phyloP scores from a whole-genome alignment of 2,888 invertebrate species.

The Stegophylla sp. region DNA sequence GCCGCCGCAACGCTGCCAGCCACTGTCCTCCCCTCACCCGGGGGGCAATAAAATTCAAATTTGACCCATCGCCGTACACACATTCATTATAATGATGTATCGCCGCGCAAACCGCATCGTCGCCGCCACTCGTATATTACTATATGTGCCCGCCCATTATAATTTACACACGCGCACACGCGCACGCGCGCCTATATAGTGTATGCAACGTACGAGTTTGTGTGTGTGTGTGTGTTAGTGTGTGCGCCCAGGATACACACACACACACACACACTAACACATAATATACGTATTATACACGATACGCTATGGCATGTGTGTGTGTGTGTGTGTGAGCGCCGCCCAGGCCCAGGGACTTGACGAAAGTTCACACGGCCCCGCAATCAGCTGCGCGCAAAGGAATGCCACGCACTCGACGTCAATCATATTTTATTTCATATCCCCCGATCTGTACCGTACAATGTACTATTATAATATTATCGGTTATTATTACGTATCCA shows the following conservation, averaged over 20 bases:
- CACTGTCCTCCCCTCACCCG: neutral
- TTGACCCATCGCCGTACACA: conserved; percentile 25
- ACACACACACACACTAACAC: no score
- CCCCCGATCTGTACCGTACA: neutral
- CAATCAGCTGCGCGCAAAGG: conserved; percentile 17
- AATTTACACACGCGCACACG: neutral
- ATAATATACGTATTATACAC: neutral
- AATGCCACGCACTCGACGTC: conserved; percentile 29
- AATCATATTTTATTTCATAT: conserved; percentile 16
- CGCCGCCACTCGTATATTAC: conserved; percentile 1
- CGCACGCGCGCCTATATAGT: neutral
- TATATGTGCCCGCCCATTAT: neutral
- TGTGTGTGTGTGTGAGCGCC: neutral
- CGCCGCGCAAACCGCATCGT: neutral
- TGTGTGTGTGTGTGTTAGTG: neutral
- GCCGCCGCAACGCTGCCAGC: neutral
- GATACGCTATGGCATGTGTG: neutral
- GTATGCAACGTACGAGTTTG: neutral
- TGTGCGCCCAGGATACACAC: neutral
- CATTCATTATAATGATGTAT: no score
- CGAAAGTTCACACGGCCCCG: conserved; percentile 56
- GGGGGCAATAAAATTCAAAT: conserved; percentile 51
- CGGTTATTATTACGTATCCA: no score
- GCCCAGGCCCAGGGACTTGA: neutral
- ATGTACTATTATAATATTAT: no score